Evolutionary conservation across 2,888 invertebrate species (phyloP).

Genomic region (Gymnosoma rotundatum): DNA sequence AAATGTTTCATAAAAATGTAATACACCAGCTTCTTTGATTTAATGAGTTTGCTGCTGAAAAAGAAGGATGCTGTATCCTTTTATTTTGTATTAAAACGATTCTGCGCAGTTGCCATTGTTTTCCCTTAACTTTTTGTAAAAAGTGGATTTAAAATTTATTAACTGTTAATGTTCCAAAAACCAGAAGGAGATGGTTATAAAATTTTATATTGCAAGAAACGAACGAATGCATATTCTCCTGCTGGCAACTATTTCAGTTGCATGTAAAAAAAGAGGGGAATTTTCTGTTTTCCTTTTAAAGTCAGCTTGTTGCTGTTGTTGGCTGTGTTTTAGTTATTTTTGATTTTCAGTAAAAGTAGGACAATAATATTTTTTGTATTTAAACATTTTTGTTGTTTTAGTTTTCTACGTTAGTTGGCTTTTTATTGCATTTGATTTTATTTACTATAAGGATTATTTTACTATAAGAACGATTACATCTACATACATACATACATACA

Average conservation of each 20-base stretch:
- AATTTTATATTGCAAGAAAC: too few species aligned
- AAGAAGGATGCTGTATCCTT: constrained; percentile 63
- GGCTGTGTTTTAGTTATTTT: constrained; percentile 20
- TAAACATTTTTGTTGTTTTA: constrained; percentile 18
- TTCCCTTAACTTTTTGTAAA: constrained; percentile 29
- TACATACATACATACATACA: background rate
- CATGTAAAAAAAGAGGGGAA: constrained; percentile 43
- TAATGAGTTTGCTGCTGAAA: constrained; percentile 1
- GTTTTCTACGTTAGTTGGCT: constrained; percentile 14
- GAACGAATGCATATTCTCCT: background rate
- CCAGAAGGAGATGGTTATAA: constrained; percentile 26
- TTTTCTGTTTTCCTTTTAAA: constrained; percentile 2
- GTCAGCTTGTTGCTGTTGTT: constrained; percentile 41
- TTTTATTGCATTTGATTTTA: constrained; percentile 38
- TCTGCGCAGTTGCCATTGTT: constrained; percentile 56
- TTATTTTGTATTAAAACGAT: constrained; percentile 35
- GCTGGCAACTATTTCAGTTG: background rate
- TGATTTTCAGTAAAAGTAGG: constrained; percentile 68
- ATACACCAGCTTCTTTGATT: constrained; percentile 55
- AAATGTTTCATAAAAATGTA: constrained; percentile 49
- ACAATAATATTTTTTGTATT: constrained; percentile 63
- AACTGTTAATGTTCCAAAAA: background rate
- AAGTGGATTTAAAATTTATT: constrained; percentile 10
- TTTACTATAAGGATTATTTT: constrained; percentile 66
- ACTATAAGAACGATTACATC: constrained; percentile 21